phyloP scores from a whole-genome alignment of 2,888 invertebrate species.

The Brenthis hecate region DNA sequence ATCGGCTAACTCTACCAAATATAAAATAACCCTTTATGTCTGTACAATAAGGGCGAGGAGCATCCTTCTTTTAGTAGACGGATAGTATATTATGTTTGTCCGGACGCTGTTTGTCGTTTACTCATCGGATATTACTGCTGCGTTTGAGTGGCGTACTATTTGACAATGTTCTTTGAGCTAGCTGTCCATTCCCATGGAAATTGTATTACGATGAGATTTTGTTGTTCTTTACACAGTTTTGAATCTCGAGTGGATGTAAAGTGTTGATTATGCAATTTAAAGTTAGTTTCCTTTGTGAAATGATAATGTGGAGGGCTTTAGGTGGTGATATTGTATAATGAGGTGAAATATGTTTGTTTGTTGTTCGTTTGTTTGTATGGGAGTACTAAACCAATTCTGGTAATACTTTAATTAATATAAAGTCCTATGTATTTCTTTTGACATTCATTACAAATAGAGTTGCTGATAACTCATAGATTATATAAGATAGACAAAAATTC shows the following conservation, averaged over 20 bases:
- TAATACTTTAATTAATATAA: too few relatives aligned
- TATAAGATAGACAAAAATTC: too few relatives aligned
- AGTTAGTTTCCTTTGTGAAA: constrained; percentile 8
- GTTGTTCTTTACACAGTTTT: constrained; percentile 51
- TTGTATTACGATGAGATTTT: constrained; percentile 59
- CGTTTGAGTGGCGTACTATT: constrained; percentile 59
- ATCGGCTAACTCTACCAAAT: background rate
- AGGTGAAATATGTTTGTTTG: too few relatives aligned
- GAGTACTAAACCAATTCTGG: too few relatives aligned
- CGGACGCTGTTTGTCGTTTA: constrained; percentile 59
- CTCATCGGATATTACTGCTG: constrained; percentile 67
- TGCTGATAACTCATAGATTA: too few relatives aligned
- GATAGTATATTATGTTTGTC: constrained; percentile 44
- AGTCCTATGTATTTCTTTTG: too few relatives aligned
- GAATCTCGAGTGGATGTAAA: constrained; percentile 32
- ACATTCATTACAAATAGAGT: too few relatives aligned
- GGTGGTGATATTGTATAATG: too few relatives aligned
- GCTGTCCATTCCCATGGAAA: constrained; percentile 65
- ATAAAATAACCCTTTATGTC: constrained; percentile 15
- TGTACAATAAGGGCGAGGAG: constrained; percentile 25
- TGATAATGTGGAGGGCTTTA: too few relatives aligned
- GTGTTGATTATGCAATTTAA: constrained; percentile 14
- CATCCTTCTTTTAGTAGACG: background rate
- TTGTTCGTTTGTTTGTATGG: too few relatives aligned
- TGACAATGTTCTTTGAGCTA: constrained; percentile 59